Conservation (phyloP, 2,113 vertebrate genomes). For the Mesoclemmys tuberculata region DNA sequence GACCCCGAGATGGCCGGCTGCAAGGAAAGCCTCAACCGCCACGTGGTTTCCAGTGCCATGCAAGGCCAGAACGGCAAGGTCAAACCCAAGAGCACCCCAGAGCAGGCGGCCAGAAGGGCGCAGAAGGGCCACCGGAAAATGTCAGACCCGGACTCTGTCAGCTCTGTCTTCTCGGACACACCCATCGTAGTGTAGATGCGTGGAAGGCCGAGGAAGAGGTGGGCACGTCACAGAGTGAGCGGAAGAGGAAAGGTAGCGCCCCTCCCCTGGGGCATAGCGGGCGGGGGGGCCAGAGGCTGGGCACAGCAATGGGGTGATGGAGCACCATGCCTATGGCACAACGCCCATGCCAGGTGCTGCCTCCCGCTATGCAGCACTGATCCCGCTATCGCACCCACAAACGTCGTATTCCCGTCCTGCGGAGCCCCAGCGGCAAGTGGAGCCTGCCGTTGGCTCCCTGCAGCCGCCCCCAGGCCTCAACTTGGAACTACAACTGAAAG, state of each 20-base stretch:
- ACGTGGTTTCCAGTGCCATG: conserved; percentile 77
- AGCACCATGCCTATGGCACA: not conserved
- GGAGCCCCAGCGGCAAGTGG: not conserved
- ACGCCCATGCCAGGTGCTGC: not conserved
- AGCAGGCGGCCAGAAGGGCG: conserved; percentile 68
- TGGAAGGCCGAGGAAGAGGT: not conserved
- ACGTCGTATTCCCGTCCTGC: not conserved
- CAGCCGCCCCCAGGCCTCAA: not conserved
- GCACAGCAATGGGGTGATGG: not conserved
- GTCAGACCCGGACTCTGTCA: conserved; percentile 95
- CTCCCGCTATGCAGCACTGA: not conserved
- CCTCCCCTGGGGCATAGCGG: not conserved
- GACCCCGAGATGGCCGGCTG: conserved; percentile 70
- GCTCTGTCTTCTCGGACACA: conserved; percentile 97
- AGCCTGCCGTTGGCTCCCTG: not conserved
- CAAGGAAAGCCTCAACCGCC: conserved; percentile 78
- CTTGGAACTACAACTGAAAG: not conserved
- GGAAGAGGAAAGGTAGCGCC: not conserved
- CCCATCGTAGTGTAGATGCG: conserved; percentile 92
- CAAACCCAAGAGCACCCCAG: conserved; percentile 83
- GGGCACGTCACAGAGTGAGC: not conserved
- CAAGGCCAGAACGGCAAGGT: conserved; percentile 92
- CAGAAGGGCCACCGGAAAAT: conserved; percentile 88
- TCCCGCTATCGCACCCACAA: not conserved
- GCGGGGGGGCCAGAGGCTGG: not conserved